Base-by-base conservation (phyloP, 2,797 vertebrate species). In the Spinus pinus region DNA sequence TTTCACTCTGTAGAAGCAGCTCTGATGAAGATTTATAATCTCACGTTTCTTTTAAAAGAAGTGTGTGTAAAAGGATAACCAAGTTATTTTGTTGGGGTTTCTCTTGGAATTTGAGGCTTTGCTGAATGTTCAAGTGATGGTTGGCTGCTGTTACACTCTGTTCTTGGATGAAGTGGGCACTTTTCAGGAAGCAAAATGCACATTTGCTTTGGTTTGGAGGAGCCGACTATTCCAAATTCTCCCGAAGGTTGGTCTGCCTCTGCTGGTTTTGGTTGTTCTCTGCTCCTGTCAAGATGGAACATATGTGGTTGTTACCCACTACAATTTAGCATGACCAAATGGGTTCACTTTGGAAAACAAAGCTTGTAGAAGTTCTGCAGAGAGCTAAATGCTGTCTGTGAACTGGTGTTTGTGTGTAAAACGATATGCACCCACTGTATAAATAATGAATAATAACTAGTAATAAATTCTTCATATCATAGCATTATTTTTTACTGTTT, bases 371-470 rank as follows among this genome's bases (percentile, higher is more conserved):
- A 92, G 47, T 86, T 92, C 50, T 86, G 39, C 69, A 86, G 49
- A 89, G 69, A 95, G 92, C 89, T 74, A 81, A 46, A 35, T 67
- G 53, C 79, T 89, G 51, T 82, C 67, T 88, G 18, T 94, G 77
- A 91, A 81, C 72, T 50, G 72, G 25, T 92, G 57, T 87, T 97
- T 92, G 46, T 65, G n/a, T 95, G 60, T 77, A 95, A 94, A 94
- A 71, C 0, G 0, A 74, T 87, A 71, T 24, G 65, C 17, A 78
- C 46, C 53, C 57, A 24, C 64, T n/a, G 10, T 91, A 89, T 97
- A 93, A 94, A 94, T 92, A 94, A 94, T 93, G 21, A 88, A 94
- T 96, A 95, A 86, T 73, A 88, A 60, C 81, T 82, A 61, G 53
- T 85, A 89, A 94, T 94, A 80, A 92, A 93, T 96, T 94, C 90